Percentiles rank a stretch among this genome's conserved stretches.
Evolutionary conservation across 2,888 invertebrate species (phyloP).

Genomic region (Habrosyne pyritoides): DNA sequence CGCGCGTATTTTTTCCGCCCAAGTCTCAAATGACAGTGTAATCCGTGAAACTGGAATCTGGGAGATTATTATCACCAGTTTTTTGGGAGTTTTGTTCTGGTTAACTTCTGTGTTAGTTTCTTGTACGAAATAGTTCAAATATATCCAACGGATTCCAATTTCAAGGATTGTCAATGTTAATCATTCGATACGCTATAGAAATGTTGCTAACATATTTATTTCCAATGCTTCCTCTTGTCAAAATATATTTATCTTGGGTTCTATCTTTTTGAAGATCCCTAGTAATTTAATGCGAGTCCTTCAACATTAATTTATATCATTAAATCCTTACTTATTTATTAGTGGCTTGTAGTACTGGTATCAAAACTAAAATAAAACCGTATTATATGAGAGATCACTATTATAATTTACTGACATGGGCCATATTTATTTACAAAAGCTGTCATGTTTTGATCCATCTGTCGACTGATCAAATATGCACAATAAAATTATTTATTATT

Average conservation of each 20-base stretch:
- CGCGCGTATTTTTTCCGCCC: constrained; percentile 26
- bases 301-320: no score
- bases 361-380: background rate
- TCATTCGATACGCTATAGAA: no score
- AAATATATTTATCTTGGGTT: no score
- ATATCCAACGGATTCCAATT: background rate
- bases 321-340: no score
- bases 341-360: no score
- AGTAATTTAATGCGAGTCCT: no score
- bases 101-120: constrained; percentile 16
- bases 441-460: constrained; percentile 1
- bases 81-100: constrained; percentile 16
- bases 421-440: background rate
- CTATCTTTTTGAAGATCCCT: no score
- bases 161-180: no score
- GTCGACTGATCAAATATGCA: background rate
- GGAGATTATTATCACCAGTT: constrained; percentile 28
- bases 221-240: no score
- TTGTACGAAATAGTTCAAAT: background rate
- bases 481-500: background rate
- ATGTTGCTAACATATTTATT: no score
- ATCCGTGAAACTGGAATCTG: constrained; percentile 59
- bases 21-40: constrained; percentile 36
- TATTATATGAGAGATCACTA: background rate
- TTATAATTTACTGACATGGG: background rate